Conservation (phyloP, 2,888 invertebrate species). For the Acanthosepion pharaonis region DNA sequence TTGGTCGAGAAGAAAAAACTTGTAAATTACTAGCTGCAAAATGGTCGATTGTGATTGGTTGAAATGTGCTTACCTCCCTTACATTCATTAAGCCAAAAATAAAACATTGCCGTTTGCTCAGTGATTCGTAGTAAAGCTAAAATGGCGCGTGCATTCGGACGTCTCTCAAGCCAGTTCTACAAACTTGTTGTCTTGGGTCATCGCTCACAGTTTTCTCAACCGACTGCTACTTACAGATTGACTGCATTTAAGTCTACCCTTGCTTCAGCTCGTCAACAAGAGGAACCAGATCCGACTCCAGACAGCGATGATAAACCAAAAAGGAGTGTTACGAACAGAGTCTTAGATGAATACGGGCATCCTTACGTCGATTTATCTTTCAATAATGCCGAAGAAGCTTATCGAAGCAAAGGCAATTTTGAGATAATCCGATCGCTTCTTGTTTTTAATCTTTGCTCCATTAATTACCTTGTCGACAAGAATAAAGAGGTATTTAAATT, state of each 20-base stretch:
- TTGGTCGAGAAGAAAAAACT: no score
- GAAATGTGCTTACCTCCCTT: background rate
- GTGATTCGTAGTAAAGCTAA: background rate
- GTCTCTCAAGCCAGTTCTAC: conserved; percentile 11
- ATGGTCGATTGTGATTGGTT: no score
- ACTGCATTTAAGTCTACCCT: background rate
- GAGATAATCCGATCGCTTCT: conserved; percentile 92
- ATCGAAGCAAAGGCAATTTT: conserved; percentile 94
- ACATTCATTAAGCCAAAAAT: background rate
- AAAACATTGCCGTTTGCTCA: background rate
- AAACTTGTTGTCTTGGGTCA: background rate
- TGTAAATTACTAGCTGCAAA: no score
- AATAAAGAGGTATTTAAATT: conserved; percentile 85
- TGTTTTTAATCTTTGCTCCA: conserved; percentile 92
- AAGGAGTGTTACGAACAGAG: background rate
- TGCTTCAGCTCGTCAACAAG: background rate
- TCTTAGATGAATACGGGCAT: conserved; percentile 54
- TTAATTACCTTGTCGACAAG: conserved; percentile 90
- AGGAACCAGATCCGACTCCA: background rate
- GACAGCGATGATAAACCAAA: background rate
- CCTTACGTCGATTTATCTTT: conserved; percentile 77
- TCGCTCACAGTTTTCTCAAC: background rate
- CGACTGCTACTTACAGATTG: background rate
- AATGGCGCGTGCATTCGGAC: conserved; percentile 13
- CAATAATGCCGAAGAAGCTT: conserved; percentile 90